These are phyloP conservation scores for Epinotia ramella DNA, from an alignment of 2,888 invertebrate species.

Conservation along the genomic window DNA sequence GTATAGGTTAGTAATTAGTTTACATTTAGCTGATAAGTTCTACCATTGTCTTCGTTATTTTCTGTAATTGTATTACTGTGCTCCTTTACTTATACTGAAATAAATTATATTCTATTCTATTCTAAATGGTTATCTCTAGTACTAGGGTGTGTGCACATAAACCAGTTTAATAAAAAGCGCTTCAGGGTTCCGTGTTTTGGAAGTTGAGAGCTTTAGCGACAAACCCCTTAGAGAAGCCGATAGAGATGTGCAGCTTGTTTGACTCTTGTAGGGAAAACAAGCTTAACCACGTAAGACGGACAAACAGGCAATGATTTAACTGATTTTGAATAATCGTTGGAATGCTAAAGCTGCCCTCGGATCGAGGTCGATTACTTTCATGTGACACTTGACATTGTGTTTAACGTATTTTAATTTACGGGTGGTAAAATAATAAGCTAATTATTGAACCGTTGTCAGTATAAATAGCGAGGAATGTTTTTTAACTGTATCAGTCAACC, in stretches of 20 bases:
- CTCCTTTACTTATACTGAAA: too few species aligned
- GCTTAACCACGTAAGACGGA: slow-evolving; percentile 24
- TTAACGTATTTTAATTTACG: slow-evolving; percentile 62
- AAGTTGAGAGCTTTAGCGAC: too few species aligned
- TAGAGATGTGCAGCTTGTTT: too few species aligned
- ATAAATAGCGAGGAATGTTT: slow-evolving; percentile 71
- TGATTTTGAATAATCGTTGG: slow-evolving; percentile 39
- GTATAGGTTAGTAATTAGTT: too few species aligned
- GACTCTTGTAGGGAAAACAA: too few species aligned
- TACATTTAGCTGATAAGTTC: too few species aligned
- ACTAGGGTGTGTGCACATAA: background rate
- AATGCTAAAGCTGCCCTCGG: slow-evolving; percentile 44
- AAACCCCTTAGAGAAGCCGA: too few species aligned
- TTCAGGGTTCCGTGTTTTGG: too few species aligned
- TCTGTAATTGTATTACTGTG: too few species aligned
- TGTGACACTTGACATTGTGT: slow-evolving; percentile 75
- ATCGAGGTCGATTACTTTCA: slow-evolving; percentile 73
- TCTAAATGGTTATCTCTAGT: background rate
- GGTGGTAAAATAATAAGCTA: slow-evolving; percentile 59
- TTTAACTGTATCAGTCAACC: slow-evolving; percentile 70
- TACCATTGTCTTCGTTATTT: too few species aligned
- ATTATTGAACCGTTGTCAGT: slow-evolving; percentile 70
- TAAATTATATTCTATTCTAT: too few species aligned
- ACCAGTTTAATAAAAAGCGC: too few species aligned
- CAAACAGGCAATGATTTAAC: slow-evolving; percentile 38